phyloP scores from a whole-genome alignment of 1,140 invertebrate genomes.

The Campoletis sonorensis region DNA sequence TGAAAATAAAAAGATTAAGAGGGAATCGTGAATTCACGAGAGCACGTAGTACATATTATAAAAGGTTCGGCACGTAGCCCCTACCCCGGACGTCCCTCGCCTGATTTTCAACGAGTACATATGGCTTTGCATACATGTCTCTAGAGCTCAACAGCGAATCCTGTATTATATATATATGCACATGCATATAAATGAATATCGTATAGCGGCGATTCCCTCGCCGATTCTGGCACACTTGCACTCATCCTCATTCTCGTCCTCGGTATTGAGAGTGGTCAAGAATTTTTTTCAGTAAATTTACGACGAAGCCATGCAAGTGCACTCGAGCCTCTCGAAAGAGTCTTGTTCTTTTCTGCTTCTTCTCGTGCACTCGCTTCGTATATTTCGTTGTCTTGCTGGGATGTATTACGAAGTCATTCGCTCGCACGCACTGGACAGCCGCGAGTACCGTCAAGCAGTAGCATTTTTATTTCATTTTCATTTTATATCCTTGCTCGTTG shows the following conservation, averaged over 20 bases:
- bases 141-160: slow-evolving; percentile 1
- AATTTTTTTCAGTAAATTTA: slow-evolving; percentile 18
- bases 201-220: slow-evolving; percentile 17
- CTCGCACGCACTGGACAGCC: too few relatives aligned
- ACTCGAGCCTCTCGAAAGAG: background rate
- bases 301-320: slow-evolving; percentile 25
- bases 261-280: slow-evolving; percentile 26
- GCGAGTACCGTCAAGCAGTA: too few relatives aligned
- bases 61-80: slow-evolving; percentile 21
- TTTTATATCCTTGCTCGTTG: too few relatives aligned
- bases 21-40: slow-evolving; percentile 28
- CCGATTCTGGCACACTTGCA: background rate
- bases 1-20: slow-evolving; percentile 14
- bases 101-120: slow-evolving; percentile 11
- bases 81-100: background rate
- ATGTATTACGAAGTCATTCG: too few relatives aligned
- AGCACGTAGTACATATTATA: slow-evolving; percentile 29
- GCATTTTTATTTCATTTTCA: too few relatives aligned
- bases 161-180: background rate
- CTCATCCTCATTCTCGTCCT: slow-evolving; percentile 24
- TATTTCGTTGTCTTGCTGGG: background rate
- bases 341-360: background rate
- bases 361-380: background rate
- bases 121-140: background rate
- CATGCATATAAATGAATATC: background rate